These are phyloP conservation scores for Melipona beecheii DNA, from an alignment of 2,888 invertebrate species.

Conservation along the genomic window DNA sequence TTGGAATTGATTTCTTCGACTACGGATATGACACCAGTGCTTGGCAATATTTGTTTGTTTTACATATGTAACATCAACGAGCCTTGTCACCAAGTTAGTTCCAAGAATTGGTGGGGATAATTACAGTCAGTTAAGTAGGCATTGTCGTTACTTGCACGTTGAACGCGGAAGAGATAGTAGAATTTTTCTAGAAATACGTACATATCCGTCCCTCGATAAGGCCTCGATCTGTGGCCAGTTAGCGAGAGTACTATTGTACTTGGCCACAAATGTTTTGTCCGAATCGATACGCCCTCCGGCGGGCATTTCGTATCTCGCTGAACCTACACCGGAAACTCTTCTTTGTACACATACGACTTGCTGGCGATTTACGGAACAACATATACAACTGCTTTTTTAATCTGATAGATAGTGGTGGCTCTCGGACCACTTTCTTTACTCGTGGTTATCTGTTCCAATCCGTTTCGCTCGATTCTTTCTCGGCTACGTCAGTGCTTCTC, in stretches of 20 bases:
- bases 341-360: slow-evolving; percentile 29
- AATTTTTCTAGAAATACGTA: background rate
- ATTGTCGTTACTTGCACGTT: background rate
- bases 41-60: background rate
- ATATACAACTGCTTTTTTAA: slow-evolving; percentile 6
- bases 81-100: background rate
- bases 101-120: background rate
- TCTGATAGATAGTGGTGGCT: slow-evolving; percentile 11
- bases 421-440: slow-evolving; percentile 31
- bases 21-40: background rate
- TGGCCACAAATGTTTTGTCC: slow-evolving; percentile 75
- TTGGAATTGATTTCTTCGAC: background rate
- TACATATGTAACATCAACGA: background rate
- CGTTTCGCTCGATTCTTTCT: slow-evolving; percentile 45
- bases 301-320: slow-evolving; percentile 71
- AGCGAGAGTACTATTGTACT: slow-evolving; percentile 31
- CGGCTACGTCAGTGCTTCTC: slow-evolving; percentile 38
- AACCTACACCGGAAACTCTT: slow-evolving; percentile 70
- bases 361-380: slow-evolving; percentile 20
- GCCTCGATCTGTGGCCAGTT: background rate
- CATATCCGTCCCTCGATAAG: background rate
- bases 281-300: slow-evolving; percentile 79
- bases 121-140: background rate
- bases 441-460: slow-evolving; percentile 41
- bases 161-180: background rate